Conservation (phyloP, 2,113 vertebrate species). For the Caloenas nicobarica region DNA sequence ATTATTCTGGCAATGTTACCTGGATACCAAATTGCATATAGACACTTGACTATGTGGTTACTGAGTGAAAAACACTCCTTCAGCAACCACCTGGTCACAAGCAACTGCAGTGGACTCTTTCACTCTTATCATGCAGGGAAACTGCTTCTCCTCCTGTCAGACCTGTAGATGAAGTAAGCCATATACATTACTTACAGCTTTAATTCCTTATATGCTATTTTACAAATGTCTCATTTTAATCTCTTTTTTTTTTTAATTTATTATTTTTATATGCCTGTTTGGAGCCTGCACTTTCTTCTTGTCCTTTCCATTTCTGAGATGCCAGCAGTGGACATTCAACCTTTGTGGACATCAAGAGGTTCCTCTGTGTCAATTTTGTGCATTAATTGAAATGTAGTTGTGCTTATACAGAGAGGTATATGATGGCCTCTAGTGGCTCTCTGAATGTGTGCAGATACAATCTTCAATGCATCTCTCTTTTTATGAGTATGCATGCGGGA, state of each 20-base stretch:
- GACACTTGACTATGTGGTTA: background rate
- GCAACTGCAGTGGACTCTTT: background rate
- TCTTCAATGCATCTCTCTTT: background rate
- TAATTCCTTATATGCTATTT: background rate
- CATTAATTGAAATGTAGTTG: background rate
- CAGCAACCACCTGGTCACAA: background rate
- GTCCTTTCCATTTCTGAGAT: background rate
- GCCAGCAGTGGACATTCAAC: background rate
- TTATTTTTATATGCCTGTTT: background rate
- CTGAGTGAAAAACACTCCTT: background rate
- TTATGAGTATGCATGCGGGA: background rate
- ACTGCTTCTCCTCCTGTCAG: background rate
- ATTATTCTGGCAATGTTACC: background rate
- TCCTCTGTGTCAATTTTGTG: background rate
- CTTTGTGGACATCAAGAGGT: background rate
- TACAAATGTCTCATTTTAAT: background rate
- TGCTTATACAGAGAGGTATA: conserved; percentile 12
- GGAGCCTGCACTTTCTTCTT: background rate
- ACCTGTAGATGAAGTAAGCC: background rate
- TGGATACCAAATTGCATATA: background rate
- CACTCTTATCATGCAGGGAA: background rate
- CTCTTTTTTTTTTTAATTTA: background rate
- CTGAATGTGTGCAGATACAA: background rate
- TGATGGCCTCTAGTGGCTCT: conserved; percentile 60
- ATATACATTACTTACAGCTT: background rate